Conservation (phyloP, 2,888 invertebrate genomes). For the Cephonodes hylas region DNA sequence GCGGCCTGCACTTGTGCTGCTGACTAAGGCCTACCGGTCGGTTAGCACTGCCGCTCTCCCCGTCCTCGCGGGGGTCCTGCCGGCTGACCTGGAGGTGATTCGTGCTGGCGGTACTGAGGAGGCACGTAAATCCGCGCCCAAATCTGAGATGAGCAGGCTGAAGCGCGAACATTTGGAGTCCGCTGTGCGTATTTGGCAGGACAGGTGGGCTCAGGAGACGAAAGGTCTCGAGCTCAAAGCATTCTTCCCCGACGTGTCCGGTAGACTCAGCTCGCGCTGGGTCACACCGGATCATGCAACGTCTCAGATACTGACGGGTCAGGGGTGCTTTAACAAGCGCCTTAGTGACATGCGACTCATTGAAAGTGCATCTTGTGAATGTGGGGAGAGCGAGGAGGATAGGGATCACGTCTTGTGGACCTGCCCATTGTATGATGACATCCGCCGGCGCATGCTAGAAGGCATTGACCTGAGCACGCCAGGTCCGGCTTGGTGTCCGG, state of each 20-base stretch:
- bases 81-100: no score
- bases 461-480: background rate
- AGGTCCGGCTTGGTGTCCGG: background rate
- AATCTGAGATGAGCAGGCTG: no score
- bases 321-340: conserved; percentile 28
- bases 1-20: no score
- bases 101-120: no score
- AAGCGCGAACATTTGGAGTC: no score
- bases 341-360: background rate
- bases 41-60: background rate
- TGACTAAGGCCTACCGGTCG: no score
- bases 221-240: conserved; percentile 24
- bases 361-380: background rate
- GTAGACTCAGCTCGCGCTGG: conserved; percentile 17
- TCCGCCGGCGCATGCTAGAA: background rate
- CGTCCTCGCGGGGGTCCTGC: conserved; percentile 27
- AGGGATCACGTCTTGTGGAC: conserved; percentile 7
- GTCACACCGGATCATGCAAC: conserved; percentile 22
- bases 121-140: no score
- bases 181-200: conserved; percentile 26
- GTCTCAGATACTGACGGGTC: no score
- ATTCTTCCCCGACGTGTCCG: conserved; percentile 27
- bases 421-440: background rate
- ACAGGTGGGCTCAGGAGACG: conserved; percentile 19
- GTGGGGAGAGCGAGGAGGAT: background rate